Conservation (phyloP, 2,888 invertebrate genomes). For the Hirudinaria manillensis region DNA sequence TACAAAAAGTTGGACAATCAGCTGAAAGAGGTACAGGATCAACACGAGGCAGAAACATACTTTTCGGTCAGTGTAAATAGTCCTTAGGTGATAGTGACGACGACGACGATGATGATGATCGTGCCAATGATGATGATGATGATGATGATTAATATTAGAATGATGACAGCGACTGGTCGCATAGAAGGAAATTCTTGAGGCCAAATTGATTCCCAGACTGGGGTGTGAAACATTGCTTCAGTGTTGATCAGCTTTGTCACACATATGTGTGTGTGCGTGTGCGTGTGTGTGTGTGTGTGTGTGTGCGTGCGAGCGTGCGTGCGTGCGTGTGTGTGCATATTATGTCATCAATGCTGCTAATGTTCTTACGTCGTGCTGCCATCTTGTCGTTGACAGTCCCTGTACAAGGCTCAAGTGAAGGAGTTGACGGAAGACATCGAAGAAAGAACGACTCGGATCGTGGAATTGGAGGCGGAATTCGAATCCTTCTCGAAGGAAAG, state of each 20-base stretch:
- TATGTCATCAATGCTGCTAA: no score
- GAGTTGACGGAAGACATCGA: conserved; percentile 85
- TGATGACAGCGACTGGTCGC: background rate
- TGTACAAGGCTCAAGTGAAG: conserved; percentile 86
- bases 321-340: no score
- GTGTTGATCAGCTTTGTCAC: background rate
- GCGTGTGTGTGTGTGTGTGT: background rate
- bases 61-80: conserved; percentile 65
- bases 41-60: conserved; percentile 89
- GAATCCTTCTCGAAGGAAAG: conserved; percentile 84
- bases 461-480: conserved; percentile 60
- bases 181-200: background rate
- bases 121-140: conserved; percentile 1
- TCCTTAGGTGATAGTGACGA: background rate
- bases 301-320: background rate
- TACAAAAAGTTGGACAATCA: conserved; percentile 62
- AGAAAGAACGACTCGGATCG: conserved; percentile 62
- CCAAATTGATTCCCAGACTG: background rate
- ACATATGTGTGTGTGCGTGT: background rate
- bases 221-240: background rate
- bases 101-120: background rate
- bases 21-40: conserved; percentile 87
- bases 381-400: conserved; percentile 58
- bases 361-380: background rate
- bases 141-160: background rate